These are phyloP conservation scores for Ceyx margarethae DNA, from an alignment of 2,113 vertebrate species.

Conservation along the genomic window DNA sequence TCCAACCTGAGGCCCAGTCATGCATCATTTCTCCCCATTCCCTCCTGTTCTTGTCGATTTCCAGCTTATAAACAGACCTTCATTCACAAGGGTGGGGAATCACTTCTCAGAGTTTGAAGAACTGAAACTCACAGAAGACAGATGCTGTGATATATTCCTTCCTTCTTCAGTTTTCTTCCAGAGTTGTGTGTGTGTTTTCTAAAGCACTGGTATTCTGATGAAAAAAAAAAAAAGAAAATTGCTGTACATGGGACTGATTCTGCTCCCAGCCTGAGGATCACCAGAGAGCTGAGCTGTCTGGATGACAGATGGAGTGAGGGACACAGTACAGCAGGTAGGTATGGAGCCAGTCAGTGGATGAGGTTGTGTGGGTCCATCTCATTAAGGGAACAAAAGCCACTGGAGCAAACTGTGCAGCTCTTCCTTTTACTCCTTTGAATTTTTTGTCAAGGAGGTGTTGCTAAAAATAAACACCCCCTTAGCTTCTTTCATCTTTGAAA, in stretches of 20 bases:
- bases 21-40: background rate
- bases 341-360: background rate
- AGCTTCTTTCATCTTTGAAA: slow-evolving; percentile 1
- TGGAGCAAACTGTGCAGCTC: background rate
- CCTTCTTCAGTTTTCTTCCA: background rate
- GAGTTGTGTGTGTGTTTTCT: background rate
- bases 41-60: background rate
- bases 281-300: background rate
- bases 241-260: background rate
- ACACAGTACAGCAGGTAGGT: background rate
- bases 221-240: background rate
- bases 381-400: slow-evolving; percentile 17
- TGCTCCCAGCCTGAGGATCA: background rate
- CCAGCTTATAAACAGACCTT: background rate
- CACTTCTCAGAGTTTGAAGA: background rate
- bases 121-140: background rate
- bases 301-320: background rate
- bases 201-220: background rate
- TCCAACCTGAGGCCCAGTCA: background rate
- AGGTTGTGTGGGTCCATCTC: background rate
- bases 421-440: slow-evolving; percentile 4
- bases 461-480: slow-evolving; percentile 16
- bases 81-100: background rate
- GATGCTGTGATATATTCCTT: background rate
- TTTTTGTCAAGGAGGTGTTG: background rate